Conservation (phyloP, 2,113 vertebrate species). For the Cyanoramphus novaezelandiae region DNA sequence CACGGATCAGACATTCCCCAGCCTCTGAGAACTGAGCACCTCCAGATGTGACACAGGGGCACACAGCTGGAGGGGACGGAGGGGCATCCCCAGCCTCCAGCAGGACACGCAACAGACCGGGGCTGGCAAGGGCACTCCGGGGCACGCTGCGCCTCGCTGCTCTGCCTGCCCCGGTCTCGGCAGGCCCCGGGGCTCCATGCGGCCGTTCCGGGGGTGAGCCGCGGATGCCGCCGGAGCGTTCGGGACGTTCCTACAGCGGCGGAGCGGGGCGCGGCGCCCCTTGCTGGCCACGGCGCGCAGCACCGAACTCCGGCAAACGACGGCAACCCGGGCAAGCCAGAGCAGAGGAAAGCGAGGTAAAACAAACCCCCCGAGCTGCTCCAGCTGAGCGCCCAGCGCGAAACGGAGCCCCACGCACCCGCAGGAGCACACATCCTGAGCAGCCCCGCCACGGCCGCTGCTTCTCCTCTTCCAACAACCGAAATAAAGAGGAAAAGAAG, state of each 20-base stretch:
- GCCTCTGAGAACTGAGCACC: no score
- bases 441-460: not conserved
- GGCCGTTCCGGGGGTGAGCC: not conserved
- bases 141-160: not conserved
- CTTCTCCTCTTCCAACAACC: not conserved
- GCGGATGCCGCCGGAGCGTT: not conserved
- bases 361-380: not conserved
- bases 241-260: no score
- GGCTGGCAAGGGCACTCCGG: not conserved
- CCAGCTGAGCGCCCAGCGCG: not conserved
- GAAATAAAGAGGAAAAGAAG: not conserved
- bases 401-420: not conserved
- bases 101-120: not conserved
- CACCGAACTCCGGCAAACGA: not conserved
- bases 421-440: not conserved
- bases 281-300: not conserved
- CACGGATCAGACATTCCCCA: not conserved
- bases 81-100: not conserved
- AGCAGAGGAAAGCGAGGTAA: not conserved
- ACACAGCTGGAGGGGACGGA: not conserved
- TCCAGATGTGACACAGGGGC: not conserved
- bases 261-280: not conserved
- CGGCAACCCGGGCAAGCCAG: not conserved
- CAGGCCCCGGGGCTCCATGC: not conserved
- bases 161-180: rapidly evolving